phyloP scores from a whole-genome alignment of 2,113 vertebrate species.

The Pleuronectes platessa region DNA sequence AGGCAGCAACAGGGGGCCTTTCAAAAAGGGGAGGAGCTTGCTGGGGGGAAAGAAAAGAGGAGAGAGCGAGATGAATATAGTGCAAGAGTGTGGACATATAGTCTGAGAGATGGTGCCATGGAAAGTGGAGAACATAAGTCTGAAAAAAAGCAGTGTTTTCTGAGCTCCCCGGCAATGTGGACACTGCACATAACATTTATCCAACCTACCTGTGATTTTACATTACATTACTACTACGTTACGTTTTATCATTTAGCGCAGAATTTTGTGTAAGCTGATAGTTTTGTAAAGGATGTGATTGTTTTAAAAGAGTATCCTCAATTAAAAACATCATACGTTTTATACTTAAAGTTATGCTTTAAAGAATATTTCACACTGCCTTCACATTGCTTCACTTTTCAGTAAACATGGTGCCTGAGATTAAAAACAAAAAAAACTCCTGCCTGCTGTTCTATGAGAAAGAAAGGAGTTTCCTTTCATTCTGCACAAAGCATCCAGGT shows the following conservation, averaged over 20 bases:
- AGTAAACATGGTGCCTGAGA: conserved; percentile 36
- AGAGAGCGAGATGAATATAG: conserved; percentile 54
- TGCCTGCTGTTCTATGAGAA: conserved; percentile 52
- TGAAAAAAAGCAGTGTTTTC: too few species aligned
- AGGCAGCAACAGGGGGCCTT: conserved; percentile 82
- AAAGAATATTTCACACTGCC: conserved; percentile 6
- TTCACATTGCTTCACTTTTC: not conserved
- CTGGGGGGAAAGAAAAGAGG: conserved; percentile 48
- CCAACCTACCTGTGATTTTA: not conserved
- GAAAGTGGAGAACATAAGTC: conserved; percentile 6
- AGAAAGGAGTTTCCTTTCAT: conserved; percentile 57
- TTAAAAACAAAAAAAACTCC: conserved; percentile 39
- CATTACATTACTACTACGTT: not conserved
- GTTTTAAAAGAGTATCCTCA: conserved; percentile 2
- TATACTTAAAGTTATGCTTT: conserved; percentile 24
- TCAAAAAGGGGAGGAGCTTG: conserved; percentile 47
- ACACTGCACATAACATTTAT: not conserved
- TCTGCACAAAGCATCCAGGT: conserved; percentile 72
- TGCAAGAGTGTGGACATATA: not conserved
- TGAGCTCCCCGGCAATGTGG: too few species aligned
- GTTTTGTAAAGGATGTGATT: not conserved
- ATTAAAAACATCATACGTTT: conserved; percentile 35
- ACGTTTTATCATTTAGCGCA: not conserved
- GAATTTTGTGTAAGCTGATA: conserved; percentile 1
- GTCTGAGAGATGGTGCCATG: not conserved